Percentiles rank a stretch among this genome's conserved stretches.
These are phyloP conservation scores for Echinops telfairi DNA, from an alignment of 2,113 vertebrate species.

Conservation along the genomic window DNA sequence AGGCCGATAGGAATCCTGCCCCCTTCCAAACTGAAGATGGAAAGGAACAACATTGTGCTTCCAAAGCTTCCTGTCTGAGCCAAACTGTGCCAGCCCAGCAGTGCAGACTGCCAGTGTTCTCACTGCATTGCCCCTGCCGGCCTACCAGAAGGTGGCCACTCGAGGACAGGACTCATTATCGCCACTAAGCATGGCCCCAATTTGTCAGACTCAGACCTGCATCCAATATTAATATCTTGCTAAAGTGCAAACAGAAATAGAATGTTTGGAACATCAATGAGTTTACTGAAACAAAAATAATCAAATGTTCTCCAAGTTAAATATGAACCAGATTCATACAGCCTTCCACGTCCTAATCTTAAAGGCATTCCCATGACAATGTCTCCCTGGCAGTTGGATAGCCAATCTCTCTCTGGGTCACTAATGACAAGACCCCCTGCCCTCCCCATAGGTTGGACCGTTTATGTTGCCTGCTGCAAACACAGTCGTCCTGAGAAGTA, in stretches of 20 bases:
- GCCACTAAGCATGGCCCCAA: not conserved
- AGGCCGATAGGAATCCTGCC: not conserved
- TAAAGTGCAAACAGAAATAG: conserved; percentile 45
- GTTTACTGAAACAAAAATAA: conserved; percentile 20
- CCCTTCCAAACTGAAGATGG: not conserved
- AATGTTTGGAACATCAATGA: conserved; percentile 13
- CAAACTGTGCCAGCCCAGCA: not conserved
- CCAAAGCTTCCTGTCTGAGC: not conserved
- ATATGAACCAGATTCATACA: not conserved
- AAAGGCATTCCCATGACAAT: not conserved
- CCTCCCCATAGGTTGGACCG: not conserved
- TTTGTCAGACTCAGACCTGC: conserved; percentile 32
- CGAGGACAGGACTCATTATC: not conserved
- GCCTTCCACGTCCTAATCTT: conserved; percentile 12
- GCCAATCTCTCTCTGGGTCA: not conserved
- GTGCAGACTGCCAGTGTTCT: not conserved
- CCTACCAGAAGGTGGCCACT: not conserved
- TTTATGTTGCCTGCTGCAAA: not conserved
- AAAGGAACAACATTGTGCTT: not conserved
- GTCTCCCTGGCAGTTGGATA: not conserved
- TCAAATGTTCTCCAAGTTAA: conserved; percentile 37
- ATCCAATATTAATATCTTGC: conserved; percentile 17
- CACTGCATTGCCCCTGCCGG: too few species aligned
- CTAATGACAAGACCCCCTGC: not conserved
- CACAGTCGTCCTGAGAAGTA: conserved; percentile 19